Evolutionary conservation across 2,797 vertebrate genomes (phyloP).

Genomic region (Myotis myotis): DNA sequence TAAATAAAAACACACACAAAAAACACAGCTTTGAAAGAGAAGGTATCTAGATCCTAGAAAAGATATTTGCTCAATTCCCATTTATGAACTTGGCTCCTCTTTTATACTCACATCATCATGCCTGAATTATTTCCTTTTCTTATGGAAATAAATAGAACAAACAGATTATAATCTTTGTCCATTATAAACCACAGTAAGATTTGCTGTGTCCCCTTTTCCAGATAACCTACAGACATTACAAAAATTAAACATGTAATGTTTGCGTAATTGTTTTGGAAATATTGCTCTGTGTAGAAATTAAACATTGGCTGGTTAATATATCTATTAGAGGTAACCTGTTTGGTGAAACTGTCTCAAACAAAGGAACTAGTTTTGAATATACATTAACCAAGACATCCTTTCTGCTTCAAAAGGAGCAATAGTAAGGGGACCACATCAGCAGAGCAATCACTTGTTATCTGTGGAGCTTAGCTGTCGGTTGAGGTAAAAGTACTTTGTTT

Average conservation of each 20-base stretch:
- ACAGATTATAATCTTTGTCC: neutral
- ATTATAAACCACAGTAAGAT: neutral
- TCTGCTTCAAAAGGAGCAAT: neutral
- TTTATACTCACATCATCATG: neutral
- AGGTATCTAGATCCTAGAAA: neutral
- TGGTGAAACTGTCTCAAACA: neutral
- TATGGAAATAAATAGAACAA: neutral
- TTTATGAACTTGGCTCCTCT: neutral
- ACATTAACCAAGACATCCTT: neutral
- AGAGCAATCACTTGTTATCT: neutral
- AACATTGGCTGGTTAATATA: neutral
- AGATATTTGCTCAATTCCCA: neutral
- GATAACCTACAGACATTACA: neutral
- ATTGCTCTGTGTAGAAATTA: neutral
- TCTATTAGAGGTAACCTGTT: neutral
- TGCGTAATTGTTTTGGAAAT: neutral
- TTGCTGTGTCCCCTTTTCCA: neutral
- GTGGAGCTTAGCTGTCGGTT: neutral
- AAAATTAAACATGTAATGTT: neutral
- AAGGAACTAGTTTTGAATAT: neutral
- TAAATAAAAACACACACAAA: neutral
- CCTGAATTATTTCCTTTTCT: neutral
- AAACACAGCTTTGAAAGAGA: neutral
- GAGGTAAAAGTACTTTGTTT: neutral
- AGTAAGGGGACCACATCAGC: neutral